Base-by-base conservation (phyloP, 1,140 invertebrate genomes). In the Drosophila tani region DNA sequence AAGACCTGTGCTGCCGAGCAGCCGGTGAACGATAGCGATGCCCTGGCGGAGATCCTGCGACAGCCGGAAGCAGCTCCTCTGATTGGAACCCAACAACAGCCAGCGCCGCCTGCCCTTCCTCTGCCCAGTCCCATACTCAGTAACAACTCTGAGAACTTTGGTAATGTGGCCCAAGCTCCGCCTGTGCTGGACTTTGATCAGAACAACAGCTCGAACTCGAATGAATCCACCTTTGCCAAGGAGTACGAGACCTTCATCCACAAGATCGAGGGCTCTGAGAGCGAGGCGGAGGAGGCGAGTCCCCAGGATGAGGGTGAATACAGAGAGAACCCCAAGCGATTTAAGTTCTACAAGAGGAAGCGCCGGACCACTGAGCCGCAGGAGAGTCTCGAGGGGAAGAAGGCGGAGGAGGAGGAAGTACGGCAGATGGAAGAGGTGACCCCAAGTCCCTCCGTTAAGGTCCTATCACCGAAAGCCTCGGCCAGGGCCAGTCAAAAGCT, bases 181-280 rank as follows among this genome's bases (percentile, higher is more conserved):
- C 3, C 49, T 1, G 47, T 47, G n/a, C 66, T 87, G 8, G 83
- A 86, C 19, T 83, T 83, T 35, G 83, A 87, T 21, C 75, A 73
- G 40, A 79, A 81, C 43, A 84, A 76, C 17, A 88, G 80, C 46
- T 73, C 70, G 14, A 91, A 86, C 41, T 92, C 91, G 0, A 92
- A 92, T 49, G 91, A 81, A 15, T 92, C 91, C 5, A 90, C 79
- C 4, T 92, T 92, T 50, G 91, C 80, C 53, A 91, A 92, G 73
- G 82, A 86, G 55, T 92, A 92, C 64, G 82, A 92, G 55, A 92
- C 91, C 2, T 92, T 92, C 7, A 92, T 92, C 35, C 80, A 91
- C 63, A 92, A 91, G 14, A 80, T 67, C 47, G 79, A 58, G 1
- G 77, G 66, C 19, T 75, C 80, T 12, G 83, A 75, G 12, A 82